phyloP scores from a whole-genome alignment of 2,113 vertebrate genomes.

The Laticauda colubrina region DNA sequence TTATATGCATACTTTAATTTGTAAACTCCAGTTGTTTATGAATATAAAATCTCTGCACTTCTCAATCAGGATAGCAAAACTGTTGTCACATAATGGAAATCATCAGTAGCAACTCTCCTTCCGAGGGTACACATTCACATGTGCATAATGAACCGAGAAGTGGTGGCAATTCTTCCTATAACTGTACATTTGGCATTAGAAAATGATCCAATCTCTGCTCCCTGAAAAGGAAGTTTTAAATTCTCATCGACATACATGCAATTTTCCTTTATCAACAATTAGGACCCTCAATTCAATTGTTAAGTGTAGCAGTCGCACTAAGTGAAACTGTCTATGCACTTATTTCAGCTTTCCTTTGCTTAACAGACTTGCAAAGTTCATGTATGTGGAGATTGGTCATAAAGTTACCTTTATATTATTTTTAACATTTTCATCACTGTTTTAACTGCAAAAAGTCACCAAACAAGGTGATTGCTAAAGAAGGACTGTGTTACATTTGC shows the following conservation, averaged over 20 bases:
- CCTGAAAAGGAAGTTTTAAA: background rate
- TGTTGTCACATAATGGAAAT: background rate
- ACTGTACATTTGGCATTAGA: background rate
- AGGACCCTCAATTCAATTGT: background rate
- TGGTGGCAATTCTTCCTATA: background rate
- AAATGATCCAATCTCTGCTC: background rate
- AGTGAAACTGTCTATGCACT: background rate
- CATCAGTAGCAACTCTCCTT: background rate
- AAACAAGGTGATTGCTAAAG: background rate
- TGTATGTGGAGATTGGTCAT: background rate
- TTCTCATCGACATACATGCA: background rate
- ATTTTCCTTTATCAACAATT: background rate
- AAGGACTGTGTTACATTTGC: background rate
- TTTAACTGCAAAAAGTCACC: background rate
- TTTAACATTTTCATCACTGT: background rate
- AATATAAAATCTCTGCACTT: background rate
- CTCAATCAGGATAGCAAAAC: background rate
- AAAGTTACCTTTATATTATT: background rate
- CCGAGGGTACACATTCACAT: background rate
- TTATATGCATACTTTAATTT: background rate
- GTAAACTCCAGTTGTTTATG: no score
- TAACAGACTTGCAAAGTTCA: background rate
- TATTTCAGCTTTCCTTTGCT: background rate
- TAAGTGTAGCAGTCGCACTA: background rate
- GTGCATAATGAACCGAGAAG: background rate